These are phyloP conservation scores for Lypha dubia DNA, from an alignment of 2,888 invertebrate species.

Conservation along the genomic window DNA sequence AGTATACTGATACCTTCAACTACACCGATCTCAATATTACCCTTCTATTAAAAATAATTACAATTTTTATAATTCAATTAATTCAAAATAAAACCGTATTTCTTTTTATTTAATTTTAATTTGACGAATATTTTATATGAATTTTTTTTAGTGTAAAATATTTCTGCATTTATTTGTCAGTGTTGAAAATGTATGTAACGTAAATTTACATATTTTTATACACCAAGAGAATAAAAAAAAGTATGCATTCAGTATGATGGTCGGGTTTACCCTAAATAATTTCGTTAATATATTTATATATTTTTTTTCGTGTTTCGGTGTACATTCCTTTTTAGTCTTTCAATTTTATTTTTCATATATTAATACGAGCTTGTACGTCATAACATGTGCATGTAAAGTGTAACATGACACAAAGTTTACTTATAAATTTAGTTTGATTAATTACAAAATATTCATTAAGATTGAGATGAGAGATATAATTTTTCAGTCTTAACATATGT, in stretches of 20 bases:
- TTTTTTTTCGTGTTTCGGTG: conserved; percentile 1
- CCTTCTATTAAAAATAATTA: too few species aligned
- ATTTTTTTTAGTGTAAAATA: background rate
- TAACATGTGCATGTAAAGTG: background rate
- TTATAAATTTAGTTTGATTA: background rate
- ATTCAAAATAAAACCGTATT: too few species aligned
- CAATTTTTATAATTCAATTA: too few species aligned
- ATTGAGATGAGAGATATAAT: too few species aligned
- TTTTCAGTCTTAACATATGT: too few species aligned
- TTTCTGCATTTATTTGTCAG: conserved; percentile 1
- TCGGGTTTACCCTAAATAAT: conserved; percentile 46
- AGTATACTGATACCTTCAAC: too few species aligned
- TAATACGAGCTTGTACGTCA: background rate
- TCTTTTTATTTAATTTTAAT: background rate
- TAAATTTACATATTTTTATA: conserved; percentile 50
- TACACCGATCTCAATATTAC: too few species aligned
- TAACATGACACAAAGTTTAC: background rate
- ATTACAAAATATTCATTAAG: too few species aligned
- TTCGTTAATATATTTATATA: conserved; percentile 37
- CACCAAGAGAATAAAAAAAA: conserved; percentile 3
- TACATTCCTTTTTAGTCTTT: background rate
- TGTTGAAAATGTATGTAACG: conserved; percentile 40
- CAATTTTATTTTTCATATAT: conserved; percentile 39
- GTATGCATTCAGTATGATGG: conserved; percentile 33
- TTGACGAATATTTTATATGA: background rate